Evolutionary conservation across 2,888 invertebrate species (phyloP), one percentile per base, ranked within the genome.

Genomic region (Lymantria dispar): DNA sequence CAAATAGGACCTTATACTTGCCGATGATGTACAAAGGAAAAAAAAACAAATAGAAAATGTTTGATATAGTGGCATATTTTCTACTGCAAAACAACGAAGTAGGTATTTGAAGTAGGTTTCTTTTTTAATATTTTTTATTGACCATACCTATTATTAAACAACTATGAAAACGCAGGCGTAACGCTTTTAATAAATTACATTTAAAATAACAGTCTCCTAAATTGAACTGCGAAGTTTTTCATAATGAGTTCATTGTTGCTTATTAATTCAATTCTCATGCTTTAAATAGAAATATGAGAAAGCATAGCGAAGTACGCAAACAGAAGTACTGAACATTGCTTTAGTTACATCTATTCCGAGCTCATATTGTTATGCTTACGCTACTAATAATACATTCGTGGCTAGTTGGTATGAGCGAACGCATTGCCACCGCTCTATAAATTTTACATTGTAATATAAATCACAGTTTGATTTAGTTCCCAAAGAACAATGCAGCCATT

Each of bases 401-500:
- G 68, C 64, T 62, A 59, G 62, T 62, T 42, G 56, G 67, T 70
- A 62, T 59, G 56, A 59, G 58, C 59, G 52, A 55, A 52, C 58
- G 55, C 45, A 50, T 40, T 54, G 49, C 64, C 59, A 50, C 45
- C 49, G 48, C 58, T 56, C 49, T 61, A 60, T 60, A 43, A 58
- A 56, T 38, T 62, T 49, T 56, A 62, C 50, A 48, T 33, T 50
- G 56, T 55, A 52, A 53, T 42, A 57, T 50, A 53, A 58, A 54
- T 48, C 33, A 54, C 39, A 56, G 52, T 58, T 56, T 58, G 62
- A 68, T 68, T 68, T 50, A 39, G 54, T 37, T 52, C 47, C 53
- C 31, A 56, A 31, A 45, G 76, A 87, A 88, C 87, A 88, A 87
- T 87, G 77, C 81, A 70, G 67, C 73, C 66, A 80, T 87, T 83